These are phyloP conservation scores for Nephrotoma guestfalica DNA, from an alignment of 2,888 invertebrate species.

Conservation along the genomic window DNA sequence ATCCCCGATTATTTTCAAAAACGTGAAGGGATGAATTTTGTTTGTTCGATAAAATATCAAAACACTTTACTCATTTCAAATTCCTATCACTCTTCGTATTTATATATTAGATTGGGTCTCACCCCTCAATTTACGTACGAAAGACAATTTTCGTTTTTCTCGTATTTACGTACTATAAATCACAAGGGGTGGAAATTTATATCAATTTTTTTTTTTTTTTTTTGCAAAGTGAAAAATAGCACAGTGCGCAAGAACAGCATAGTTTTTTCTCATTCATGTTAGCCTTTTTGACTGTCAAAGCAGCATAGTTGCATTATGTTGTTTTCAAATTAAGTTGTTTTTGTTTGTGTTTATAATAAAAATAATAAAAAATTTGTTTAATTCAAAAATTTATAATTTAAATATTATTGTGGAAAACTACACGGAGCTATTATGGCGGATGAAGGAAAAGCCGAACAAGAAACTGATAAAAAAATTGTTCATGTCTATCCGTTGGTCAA, in stretches of 20 bases:
- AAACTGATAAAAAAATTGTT: constrained; percentile 46
- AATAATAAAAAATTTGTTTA: neutral
- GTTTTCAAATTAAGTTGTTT: neutral
- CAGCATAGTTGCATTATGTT: neutral
- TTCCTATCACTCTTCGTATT: neutral
- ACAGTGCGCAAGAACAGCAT: neutral
- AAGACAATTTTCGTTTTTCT: neutral
- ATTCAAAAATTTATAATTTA: neutral
- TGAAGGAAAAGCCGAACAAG: constrained; percentile 23
- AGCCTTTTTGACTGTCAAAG: neutral
- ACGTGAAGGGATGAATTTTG: neutral
- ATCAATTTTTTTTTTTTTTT: neutral
- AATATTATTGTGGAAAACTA: neutral
- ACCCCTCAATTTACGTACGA: neutral
- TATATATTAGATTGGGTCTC: neutral
- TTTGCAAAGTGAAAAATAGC: neutral
- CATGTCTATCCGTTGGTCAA: constrained; percentile 72
- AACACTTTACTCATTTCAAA: neutral
- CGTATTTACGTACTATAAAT: neutral
- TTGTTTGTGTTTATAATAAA: neutral
- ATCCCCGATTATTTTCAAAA: neutral
- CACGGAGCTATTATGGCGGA: constrained; percentile 22
- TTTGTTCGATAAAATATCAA: neutral
- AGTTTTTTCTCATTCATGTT: neutral
- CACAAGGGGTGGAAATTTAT: neutral